Percentiles rank a stretch among this genome's conserved stretches.
These are phyloP conservation scores for Euplagia quadripunctaria DNA, from an alignment of 2,888 invertebrate species.

Conservation along the genomic window DNA sequence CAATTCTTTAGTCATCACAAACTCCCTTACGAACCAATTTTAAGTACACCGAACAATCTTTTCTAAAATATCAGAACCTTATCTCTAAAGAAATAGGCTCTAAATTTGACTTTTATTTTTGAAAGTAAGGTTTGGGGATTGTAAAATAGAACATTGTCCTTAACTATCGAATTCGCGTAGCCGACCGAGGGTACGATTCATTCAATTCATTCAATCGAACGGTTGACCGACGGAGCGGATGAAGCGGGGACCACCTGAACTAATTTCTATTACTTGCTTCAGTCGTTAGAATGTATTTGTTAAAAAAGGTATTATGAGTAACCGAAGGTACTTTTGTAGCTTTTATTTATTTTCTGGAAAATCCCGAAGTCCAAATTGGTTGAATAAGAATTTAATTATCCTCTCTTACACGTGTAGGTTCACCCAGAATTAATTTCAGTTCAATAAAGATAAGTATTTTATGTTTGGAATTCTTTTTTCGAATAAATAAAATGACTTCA, in stretches of 20 bases:
- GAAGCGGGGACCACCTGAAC: conserved; percentile 66
- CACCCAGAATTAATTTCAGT: conserved; percentile 17
- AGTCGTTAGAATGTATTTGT: conserved; percentile 50
- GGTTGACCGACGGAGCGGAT: conserved; percentile 65
- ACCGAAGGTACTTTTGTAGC: conserved; percentile 14
- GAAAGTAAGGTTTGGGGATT: conserved; percentile 32
- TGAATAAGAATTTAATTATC: conserved; percentile 27
- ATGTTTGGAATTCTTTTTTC: conserved; percentile 8
- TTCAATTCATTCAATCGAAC: conserved; percentile 68
- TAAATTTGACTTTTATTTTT: conserved; percentile 34
- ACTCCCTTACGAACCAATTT: conserved; percentile 45
- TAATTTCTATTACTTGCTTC: conserved; percentile 65
- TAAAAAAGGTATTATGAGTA: conserved; percentile 37
- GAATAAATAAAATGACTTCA: conserved; percentile 2
- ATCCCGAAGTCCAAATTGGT: conserved; percentile 14
- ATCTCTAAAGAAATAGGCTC: conserved; percentile 36
- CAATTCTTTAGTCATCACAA: conserved; percentile 69
- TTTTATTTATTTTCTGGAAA: conserved; percentile 21
- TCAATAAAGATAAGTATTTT: conserved; percentile 13
- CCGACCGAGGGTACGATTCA: conserved; percentile 55
- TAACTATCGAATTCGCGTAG: conserved; percentile 59
- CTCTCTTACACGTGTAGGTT: conserved; percentile 6
- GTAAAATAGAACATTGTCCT: conserved; percentile 48
- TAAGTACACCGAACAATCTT: conserved; percentile 19
- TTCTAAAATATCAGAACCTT: conserved; percentile 25